Conservation (phyloP, 2,113 vertebrate species). For the Ciconia maguari region DNA sequence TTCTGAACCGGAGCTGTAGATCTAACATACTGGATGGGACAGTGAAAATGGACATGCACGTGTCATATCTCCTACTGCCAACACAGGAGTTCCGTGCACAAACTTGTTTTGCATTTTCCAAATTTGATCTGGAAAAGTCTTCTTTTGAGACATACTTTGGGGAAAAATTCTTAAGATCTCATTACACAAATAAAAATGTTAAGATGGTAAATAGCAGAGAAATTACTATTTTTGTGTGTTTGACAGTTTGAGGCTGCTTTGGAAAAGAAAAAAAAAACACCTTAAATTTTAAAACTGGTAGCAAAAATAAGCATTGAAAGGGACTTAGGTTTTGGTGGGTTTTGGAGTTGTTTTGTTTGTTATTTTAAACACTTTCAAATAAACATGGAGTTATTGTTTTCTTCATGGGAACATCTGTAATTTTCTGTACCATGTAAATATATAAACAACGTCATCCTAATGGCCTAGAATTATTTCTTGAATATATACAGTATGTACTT, state of each 20-base stretch:
- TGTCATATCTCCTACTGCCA: not conserved
- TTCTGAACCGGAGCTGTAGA: not conserved
- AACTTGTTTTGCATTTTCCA: not conserved
- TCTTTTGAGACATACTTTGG: not conserved
- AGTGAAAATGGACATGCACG: rapidly evolving
- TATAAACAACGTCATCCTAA: not conserved
- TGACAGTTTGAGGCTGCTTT: not conserved
- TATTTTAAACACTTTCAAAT: not conserved
- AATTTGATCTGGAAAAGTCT: not conserved
- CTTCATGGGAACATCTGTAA: not conserved
- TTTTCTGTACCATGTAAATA: not conserved
- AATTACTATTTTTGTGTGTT: not conserved
- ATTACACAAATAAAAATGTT: not conserved
- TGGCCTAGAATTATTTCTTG: not conserved
- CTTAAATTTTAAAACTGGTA: not conserved
- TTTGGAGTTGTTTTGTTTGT: not conserved
- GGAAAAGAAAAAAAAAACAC: not conserved
- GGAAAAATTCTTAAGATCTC: not conserved
- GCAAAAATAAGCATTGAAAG: not conserved
- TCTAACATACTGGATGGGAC: not conserved
- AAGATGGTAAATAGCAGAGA: not conserved
- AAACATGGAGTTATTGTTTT: not conserved
- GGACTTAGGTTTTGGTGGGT: not conserved
- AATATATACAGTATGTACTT: not conserved
- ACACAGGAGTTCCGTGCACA: not conserved